Evolutionary conservation across 2,888 invertebrate genomes (phyloP).

Genomic region (Pyrrhosoma nymphula): DNA sequence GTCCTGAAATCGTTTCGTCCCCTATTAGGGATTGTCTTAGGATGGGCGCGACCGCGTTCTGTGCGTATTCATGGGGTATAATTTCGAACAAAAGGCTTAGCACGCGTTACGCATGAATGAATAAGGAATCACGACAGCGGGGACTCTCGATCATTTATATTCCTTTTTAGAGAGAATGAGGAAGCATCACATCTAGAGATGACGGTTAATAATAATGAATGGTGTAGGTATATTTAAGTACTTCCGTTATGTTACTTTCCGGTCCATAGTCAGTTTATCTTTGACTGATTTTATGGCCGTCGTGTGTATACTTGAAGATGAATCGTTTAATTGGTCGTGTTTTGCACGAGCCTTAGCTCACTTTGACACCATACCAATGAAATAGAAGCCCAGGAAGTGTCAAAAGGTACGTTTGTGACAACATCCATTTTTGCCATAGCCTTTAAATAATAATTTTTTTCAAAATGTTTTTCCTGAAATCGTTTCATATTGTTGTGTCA

Average conservation of each 20-base stretch:
- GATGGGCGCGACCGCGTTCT: background rate
- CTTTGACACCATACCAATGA: too few relatives aligned
- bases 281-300: background rate
- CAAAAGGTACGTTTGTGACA: too few relatives aligned
- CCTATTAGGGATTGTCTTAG: background rate
- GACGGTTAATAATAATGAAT: too few relatives aligned
- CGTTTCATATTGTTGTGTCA: too few relatives aligned
- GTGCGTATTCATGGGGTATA: background rate
- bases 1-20: background rate
- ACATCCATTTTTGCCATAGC: too few relatives aligned
- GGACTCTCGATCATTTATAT: background rate
- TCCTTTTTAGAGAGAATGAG: background rate
- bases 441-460: too few relatives aligned
- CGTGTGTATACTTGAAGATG: too few relatives aligned
- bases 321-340: too few relatives aligned
- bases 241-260: background rate
- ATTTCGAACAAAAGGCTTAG: background rate
- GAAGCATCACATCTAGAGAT: background rate
- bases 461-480: too few relatives aligned
- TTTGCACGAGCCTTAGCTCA: too few relatives aligned
- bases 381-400: too few relatives aligned
- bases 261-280: background rate
- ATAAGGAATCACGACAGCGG: background rate
- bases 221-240: background rate
- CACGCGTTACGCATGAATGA: background rate